Conservation (phyloP, 2,113 vertebrate genomes). For the Progne subis region DNA sequence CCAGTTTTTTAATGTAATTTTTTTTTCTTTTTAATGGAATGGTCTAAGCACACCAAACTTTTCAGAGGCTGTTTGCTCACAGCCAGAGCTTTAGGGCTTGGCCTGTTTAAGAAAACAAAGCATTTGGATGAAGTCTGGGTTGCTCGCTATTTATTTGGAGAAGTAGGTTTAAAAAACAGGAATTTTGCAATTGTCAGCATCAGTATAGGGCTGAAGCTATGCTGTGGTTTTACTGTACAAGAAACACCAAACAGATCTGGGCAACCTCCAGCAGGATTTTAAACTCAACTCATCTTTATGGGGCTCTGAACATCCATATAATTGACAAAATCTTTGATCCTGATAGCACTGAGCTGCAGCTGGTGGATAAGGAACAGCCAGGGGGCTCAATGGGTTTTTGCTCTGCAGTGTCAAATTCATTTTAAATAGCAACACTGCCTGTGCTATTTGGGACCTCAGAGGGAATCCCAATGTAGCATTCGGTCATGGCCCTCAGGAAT, state of each 20-base stretch:
- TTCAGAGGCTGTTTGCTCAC: not conserved
- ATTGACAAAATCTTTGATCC: not conserved
- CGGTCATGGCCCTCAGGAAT: too few species aligned
- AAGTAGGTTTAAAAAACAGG: not conserved
- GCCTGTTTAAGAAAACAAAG: not conserved
- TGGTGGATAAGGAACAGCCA: not conserved
- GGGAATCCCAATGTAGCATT: not conserved
- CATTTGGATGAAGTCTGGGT: not conserved
- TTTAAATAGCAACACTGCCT: not conserved
- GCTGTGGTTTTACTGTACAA: not conserved
- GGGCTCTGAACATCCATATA: not conserved
- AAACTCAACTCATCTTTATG: not conserved
- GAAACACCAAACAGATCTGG: not conserved
- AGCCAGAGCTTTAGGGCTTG: not conserved
- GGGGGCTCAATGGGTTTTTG: not conserved
- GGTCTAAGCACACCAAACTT: not conserved
- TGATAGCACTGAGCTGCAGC: fast-evolving
- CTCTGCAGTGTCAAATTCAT: not conserved
- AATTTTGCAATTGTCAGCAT: not conserved
- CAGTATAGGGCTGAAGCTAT: not conserved
- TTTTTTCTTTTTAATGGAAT: not conserved
- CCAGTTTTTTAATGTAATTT: not conserved
- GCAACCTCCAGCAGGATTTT: not conserved
- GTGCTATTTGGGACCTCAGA: not conserved
- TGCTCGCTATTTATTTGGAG: not conserved